Conservation (phyloP, 2,888 invertebrate species). For the Leuctra nigra region DNA sequence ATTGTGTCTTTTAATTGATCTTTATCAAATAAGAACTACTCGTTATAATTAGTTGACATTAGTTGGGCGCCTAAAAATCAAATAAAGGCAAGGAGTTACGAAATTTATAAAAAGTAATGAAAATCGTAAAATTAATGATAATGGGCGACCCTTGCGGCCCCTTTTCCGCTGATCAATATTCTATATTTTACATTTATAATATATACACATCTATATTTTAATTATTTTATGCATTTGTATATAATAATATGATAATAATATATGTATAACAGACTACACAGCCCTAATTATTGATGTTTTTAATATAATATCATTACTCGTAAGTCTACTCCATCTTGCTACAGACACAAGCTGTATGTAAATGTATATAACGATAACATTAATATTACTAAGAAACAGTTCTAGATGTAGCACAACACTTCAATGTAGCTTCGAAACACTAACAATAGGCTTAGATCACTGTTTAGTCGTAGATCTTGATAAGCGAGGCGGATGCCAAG, state of each 20-base stretch:
- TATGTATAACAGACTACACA: slow-evolving; percentile 10
- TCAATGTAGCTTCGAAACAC: slow-evolving; percentile 23
- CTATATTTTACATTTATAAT: slow-evolving; percentile 28
- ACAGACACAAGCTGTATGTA: slow-evolving; percentile 22
- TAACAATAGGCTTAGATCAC: slow-evolving; percentile 1
- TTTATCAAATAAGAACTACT: slow-evolving; percentile 4
- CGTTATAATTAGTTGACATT: slow-evolving; percentile 17
- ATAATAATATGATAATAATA: slow-evolving; percentile 24
- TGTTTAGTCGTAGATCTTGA: slow-evolving; percentile 9
- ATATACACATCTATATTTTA: slow-evolving; percentile 30
- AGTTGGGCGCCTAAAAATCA: slow-evolving; percentile 13
- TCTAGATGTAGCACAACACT: slow-evolving; percentile 24
- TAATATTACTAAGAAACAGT: no score
- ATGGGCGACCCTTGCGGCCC: slow-evolving; percentile 5
- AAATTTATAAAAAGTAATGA: slow-evolving; percentile 33
- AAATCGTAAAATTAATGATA: slow-evolving; percentile 29
- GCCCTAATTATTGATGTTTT: slow-evolving; percentile 39
- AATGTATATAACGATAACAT: slow-evolving; percentile 21
- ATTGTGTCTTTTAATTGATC: slow-evolving; percentile 13
- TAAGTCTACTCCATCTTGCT: slow-evolving; percentile 16
- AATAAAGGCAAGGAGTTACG: slow-evolving; percentile 29
- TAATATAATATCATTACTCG: slow-evolving; percentile 32
- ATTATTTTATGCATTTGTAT: slow-evolving; percentile 43
- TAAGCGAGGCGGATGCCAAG: neutral
- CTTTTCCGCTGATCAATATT: slow-evolving; percentile 25